Evolutionary conservation across 1,140 invertebrate species (phyloP), one percentile per base, ranked within the genome.

Genomic region (Pseudomyrmex cubaensis): DNA sequence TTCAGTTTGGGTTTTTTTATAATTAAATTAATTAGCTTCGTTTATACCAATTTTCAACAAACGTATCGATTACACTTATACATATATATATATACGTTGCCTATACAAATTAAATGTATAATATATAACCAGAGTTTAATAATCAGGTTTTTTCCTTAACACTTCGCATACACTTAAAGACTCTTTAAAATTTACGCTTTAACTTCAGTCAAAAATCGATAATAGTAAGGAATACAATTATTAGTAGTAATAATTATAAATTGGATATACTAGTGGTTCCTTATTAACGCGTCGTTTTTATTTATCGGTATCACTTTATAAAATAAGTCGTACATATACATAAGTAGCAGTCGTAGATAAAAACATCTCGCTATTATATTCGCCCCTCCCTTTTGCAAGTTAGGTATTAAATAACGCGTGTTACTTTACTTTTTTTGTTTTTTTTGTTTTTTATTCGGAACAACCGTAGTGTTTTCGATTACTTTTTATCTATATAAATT

Each of bases 21-120:
- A 35, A 35, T 85, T 90, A 90, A 92, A 91, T 90, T 90, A 92
- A 92, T 92, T 89, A 91, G 86, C 83, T 85, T 80, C 84, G 85
- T 74, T 90, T 88, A 90, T 88, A 92, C 87, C 78, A 84, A 90
- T 86, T 72, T 0, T 20, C 84, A 88, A 88, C 83, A 89, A 91
- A 90, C 85, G 77, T 76, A 90, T 88, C 83, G 82, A 90, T 89
- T 86, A 35, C 35, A 35, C 35, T 35, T 35, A 5, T 35, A 35
- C 5, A 35, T 35, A 35, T 35, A 35, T 52, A 88, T 83, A 64
- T 82, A 83, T 80, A 88, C 63, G 64, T 64, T 56, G 48, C 70
- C 62, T 77, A 62, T 86, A 89, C 82, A 87, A 89, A 89, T 77
- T 61, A 87, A 87, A 86, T 76, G 17, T 86, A 35, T 35, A 35